A percentile compares a stretch with the other conserved stretches of the same genome.
phyloP scores from a whole-genome alignment of 2,888 invertebrate species.

The Sphinx pinastri region DNA sequence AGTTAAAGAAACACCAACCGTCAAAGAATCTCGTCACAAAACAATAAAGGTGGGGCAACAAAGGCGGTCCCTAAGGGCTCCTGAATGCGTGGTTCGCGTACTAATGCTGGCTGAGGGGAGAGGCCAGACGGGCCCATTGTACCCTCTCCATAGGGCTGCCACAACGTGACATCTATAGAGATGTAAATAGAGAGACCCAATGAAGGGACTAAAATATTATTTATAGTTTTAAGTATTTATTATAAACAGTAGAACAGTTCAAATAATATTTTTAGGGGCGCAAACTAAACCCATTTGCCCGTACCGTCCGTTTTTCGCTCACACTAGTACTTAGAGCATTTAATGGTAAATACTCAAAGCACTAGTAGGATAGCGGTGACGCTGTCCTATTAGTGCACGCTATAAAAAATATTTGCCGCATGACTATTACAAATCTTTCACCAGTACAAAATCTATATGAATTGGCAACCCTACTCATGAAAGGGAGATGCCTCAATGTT shows the following conservation, averaged over 20 bases:
- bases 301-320: no score
- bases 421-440: no score
- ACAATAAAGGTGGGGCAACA: conserved; percentile 56
- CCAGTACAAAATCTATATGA: neutral
- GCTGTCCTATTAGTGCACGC: no score
- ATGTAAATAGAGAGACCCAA: neutral
- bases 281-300: no score
- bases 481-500: conserved; percentile 19
- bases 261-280: no score
- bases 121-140: conserved; percentile 27
- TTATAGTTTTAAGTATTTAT: neutral
- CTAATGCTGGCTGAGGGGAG: conserved; percentile 24
- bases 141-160: conserved; percentile 6
- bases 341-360: no score
- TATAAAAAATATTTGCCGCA: no score
- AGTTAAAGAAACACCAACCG: conserved; percentile 28
- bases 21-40: conserved; percentile 51
- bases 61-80: conserved; percentile 41
- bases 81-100: conserved; percentile 27
- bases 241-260: no score
- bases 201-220: neutral
- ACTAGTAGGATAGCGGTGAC: no score
- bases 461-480: conserved; percentile 6
- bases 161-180: neutral
- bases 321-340: no score